phyloP scores from a whole-genome alignment of 2,888 invertebrate genomes.

The Apamea crenata region DNA sequence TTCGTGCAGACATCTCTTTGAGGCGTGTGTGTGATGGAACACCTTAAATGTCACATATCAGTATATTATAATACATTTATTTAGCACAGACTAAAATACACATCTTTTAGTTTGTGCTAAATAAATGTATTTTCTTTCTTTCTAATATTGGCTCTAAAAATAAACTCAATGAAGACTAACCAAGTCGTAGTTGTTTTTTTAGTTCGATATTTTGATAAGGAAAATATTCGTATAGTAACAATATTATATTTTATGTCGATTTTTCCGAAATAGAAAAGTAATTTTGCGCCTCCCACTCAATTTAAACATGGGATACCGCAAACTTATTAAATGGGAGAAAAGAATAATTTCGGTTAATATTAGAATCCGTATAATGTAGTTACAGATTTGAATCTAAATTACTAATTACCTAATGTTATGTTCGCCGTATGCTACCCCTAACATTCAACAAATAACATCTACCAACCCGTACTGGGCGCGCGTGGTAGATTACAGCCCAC shows the following conservation, averaged over 20 bases:
- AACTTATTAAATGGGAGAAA: neutral
- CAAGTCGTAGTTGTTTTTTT: neutral
- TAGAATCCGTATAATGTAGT: too few relatives aligned
- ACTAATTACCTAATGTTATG: neutral
- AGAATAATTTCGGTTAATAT: neutral
- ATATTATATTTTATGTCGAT: neutral
- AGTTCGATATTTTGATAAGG: neutral
- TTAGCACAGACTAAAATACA: too few relatives aligned
- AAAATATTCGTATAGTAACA: slow-evolving; percentile 3
- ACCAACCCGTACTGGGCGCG: neutral
- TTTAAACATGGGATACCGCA: slow-evolving; percentile 7
- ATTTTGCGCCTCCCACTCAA: slow-evolving; percentile 25
- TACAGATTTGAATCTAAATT: slow-evolving; percentile 4
- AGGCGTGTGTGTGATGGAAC: too few relatives aligned
- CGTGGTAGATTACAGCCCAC: too few relatives aligned
- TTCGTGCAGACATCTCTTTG: too few relatives aligned
- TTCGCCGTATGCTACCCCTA: neutral
- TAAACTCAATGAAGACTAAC: neutral
- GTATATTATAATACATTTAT: too few relatives aligned
- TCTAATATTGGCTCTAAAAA: neutral
- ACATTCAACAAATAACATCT: neutral
- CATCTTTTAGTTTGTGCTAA: too few relatives aligned
- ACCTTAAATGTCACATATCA: too few relatives aligned
- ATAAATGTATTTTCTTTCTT: too few relatives aligned
- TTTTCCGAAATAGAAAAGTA: slow-evolving; percentile 29